Evolutionary conservation across 2,797 vertebrate genomes (phyloP), one percentile per base, ranked within the genome.

Genomic region (Sebastes trivittatus): DNA sequence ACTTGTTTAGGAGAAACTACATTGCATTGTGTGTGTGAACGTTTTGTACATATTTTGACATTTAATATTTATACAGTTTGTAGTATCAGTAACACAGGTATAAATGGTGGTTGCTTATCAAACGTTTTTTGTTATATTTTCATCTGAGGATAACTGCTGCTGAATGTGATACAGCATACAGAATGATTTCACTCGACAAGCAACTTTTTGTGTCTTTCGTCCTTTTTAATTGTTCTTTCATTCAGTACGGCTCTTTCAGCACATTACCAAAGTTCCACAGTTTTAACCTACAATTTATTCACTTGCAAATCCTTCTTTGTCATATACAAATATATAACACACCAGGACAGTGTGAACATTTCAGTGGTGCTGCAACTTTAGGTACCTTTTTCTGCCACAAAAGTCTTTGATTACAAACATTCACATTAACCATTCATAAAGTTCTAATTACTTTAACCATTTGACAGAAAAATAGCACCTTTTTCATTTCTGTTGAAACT

Each of bases 41-140:
- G 22, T 80, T 80, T 84, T 84, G 22, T 77, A 63, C 58, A 34
- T 46, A 14, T 80, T 66, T 71, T 74, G 23, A 72, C 14, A 65
- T 78, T 77, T 76, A 58, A 49, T 90, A 89, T 90, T 88, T 85
- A 82, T 86, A 72, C 13, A 42, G 49, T 72, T 62, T 22, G 5
- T 54, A 4, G 34, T 59, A 54, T 81, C 20, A 34, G 23, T 75
- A 56, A 80, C 23, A 23, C 1, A 66, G n/a, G 23, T 72, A 78
- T 52, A 75, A 42, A 77, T 22, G 29, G 6, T 1, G 4, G 7
- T 13, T 66, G 62, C 34, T 79, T 25, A 64, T 81, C 6, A 62
- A 54, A 73, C 0, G 1, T 55, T 23, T 85, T 68, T 32, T 76
- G 58, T 62, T 34, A 65, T 72, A 42, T 80, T 82, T 4, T 27